Conservation (phyloP, 2,888 invertebrate genomes). For the Leptarthrus brevirostris region DNA sequence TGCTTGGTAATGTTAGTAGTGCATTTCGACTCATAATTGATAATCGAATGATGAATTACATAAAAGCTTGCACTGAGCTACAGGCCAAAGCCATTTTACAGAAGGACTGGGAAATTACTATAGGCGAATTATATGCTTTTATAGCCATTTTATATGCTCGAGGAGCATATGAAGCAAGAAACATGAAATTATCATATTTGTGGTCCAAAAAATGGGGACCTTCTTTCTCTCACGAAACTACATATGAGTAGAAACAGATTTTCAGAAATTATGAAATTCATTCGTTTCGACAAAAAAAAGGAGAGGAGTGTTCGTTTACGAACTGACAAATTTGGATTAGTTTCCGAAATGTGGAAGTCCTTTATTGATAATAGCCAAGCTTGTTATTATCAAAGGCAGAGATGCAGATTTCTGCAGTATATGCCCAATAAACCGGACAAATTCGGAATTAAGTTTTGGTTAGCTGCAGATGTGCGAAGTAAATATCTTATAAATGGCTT, state of each 20-base stretch:
- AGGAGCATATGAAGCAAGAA: background rate
- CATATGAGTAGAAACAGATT: constrained; percentile 34
- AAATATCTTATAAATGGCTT: too few species aligned
- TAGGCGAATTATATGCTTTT: too few species aligned
- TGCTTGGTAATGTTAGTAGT: constrained; percentile 42
- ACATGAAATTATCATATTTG: constrained; percentile 27
- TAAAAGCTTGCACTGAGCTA: constrained; percentile 33
- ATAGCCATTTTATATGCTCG: constrained; percentile 3
- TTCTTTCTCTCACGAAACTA: background rate
- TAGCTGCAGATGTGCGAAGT: too few species aligned
- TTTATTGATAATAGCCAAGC: too few species aligned
- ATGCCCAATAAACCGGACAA: too few species aligned
- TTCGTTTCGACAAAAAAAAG: too few species aligned
- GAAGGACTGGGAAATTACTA: constrained; percentile 1
- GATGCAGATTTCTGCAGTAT: too few species aligned
- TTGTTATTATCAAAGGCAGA: too few species aligned
- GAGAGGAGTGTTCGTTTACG: too few species aligned
- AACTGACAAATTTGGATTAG: too few species aligned
- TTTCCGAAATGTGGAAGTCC: too few species aligned
- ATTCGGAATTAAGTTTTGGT: too few species aligned
- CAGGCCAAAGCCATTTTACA: background rate
- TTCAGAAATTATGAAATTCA: constrained; percentile 26
- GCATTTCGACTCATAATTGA: constrained; percentile 36
- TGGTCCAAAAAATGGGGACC: constrained; percentile 11
- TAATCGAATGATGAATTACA: constrained; percentile 40